Conservation (phyloP, 2,113 vertebrate species). For the Oryzias celebensis region DNA sequence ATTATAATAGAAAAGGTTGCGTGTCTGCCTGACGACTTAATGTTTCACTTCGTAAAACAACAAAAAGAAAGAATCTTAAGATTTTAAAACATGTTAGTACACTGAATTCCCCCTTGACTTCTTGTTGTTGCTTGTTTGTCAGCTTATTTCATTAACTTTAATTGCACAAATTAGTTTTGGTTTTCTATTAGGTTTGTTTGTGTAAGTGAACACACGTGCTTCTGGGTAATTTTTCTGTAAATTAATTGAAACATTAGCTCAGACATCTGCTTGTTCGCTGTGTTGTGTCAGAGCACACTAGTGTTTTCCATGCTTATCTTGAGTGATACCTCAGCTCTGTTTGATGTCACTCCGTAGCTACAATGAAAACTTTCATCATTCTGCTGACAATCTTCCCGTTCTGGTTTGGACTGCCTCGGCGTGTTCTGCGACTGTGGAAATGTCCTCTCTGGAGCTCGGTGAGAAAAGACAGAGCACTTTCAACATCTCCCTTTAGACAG, state of each 20-base stretch:
- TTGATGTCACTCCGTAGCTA: constrained; percentile 47
- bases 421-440: constrained; percentile 47
- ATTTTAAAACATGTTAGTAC: constrained; percentile 36
- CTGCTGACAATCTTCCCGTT: constrained; percentile 47
- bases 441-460: constrained; percentile 36
- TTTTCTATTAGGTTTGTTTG: constrained; percentile 6
- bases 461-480: constrained; percentile 64
- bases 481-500: constrained; percentile 62
- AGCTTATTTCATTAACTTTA: constrained; percentile 26
- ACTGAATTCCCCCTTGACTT: constrained; percentile 15
- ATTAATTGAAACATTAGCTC: constrained; percentile 46
- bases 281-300: background rate
- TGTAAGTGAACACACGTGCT: constrained; percentile 6
- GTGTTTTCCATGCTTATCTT: constrained; percentile 38
- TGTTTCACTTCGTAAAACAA: constrained; percentile 41
- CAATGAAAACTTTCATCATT: constrained; percentile 40
- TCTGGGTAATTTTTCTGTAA: constrained; percentile 1
- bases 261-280: constrained; percentile 52
- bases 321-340: constrained; percentile 37
- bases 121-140: constrained; percentile 34
- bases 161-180: constrained; percentile 22
- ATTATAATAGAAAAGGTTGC: constrained; percentile 58
- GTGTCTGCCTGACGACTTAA: constrained; percentile 64
- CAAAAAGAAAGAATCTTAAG: constrained; percentile 34
- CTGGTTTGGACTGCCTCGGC: constrained; percentile 32